Evolutionary conservation across 2,888 invertebrate genomes (phyloP).

Genomic region (Aspidiotus destructor): DNA sequence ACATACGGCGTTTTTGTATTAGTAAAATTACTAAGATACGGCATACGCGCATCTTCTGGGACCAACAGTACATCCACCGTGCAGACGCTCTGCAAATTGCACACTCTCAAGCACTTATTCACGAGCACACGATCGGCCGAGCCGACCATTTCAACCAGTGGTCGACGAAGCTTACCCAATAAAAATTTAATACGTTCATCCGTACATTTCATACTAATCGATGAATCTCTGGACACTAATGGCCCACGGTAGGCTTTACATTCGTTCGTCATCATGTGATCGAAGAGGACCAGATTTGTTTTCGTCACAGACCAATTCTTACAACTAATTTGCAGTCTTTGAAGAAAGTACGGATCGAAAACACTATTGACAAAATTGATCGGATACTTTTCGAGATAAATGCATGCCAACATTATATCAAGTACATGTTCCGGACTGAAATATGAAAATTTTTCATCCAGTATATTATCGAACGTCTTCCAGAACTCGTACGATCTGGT

Average conservation of each 20-base stretch:
- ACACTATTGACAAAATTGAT: constrained; percentile 51
- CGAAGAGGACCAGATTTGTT: constrained; percentile 51
- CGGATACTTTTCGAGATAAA: constrained; percentile 55
- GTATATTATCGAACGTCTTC: constrained; percentile 47
- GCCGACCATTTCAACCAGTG: constrained; percentile 45
- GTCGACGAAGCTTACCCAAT: constrained; percentile 45
- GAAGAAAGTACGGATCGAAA: constrained; percentile 53
- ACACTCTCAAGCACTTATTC: constrained; percentile 44
- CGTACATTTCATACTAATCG: constrained; percentile 46
- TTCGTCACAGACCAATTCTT: constrained; percentile 39
- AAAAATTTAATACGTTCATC: constrained; percentile 50
- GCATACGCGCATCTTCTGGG: constrained; percentile 39
- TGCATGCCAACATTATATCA: constrained; percentile 54
- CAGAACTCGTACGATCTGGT: constrained; percentile 49
- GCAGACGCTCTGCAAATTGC: neutral
- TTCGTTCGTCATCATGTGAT: constrained; percentile 55
- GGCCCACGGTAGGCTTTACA: constrained; percentile 51
- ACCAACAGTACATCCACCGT: neutral
- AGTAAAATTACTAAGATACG: neutral
- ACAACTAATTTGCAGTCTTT: constrained; percentile 46
- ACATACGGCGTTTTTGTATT: constrained; percentile 40
- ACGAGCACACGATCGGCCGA: constrained; percentile 46
- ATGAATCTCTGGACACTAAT: constrained; percentile 48
- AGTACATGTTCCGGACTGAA: constrained; percentile 50
- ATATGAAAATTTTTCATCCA: constrained; percentile 50